Evolutionary conservation across 2,797 vertebrate species (phyloP).

Genomic region (Gallinago nigripennis): DNA sequence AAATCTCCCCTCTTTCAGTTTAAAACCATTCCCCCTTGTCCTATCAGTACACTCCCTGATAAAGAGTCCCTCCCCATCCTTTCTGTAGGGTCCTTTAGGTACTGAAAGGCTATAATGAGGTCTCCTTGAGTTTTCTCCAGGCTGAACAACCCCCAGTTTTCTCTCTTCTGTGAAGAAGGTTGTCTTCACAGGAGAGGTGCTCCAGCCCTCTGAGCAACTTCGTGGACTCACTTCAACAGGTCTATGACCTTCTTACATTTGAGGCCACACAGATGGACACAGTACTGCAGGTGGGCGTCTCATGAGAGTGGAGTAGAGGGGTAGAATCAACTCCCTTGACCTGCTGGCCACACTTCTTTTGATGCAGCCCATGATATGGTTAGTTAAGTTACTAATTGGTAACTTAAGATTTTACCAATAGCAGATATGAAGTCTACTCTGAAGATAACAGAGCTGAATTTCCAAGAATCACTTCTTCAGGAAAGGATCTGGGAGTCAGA

Average conservation of each 20-base stretch:
- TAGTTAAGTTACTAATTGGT: background rate
- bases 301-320: background rate
- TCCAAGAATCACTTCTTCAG: background rate
- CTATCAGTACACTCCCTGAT: background rate
- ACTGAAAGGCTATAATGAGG: background rate
- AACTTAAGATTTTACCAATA: background rate
- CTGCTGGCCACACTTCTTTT: background rate
- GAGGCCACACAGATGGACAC: background rate
- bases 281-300: background rate
- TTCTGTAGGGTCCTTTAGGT: background rate
- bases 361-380: background rate
- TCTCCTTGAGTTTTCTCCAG: background rate
- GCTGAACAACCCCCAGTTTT: background rate
- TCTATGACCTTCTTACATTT: background rate
- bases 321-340: background rate
- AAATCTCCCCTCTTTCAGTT: background rate
- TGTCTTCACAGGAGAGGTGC: background rate
- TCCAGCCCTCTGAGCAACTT: background rate
- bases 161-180: background rate
- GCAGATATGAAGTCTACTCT: background rate
- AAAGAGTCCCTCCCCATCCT: background rate
- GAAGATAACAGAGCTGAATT: background rate
- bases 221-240: background rate
- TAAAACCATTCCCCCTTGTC: background rate
- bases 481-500: background rate